Evolutionary conservation across 37 sponge, comb jelly and placozoan genomes (phyloP), one percentile per base, ranked within the genome.

Genomic region (Halichondria panicea): DNA sequence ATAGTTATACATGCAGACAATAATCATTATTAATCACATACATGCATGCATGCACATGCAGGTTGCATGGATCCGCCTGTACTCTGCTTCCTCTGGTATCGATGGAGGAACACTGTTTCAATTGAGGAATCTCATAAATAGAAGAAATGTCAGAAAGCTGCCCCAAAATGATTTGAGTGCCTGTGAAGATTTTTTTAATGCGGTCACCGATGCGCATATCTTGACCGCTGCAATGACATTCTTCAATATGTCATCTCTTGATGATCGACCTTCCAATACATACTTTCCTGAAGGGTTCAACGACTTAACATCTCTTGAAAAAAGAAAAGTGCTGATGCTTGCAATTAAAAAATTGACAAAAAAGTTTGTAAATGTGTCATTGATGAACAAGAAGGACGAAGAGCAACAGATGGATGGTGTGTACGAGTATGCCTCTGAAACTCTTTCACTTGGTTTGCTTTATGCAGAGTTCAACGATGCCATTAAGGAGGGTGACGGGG

Each of bases 51-150:
- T n/a, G n/a, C n/a, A n/a, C n/a, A n/a, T n/a, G n/a, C n/a, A 76
- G 74, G 63, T 81, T 50, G 75, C 59, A 15, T 78, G 75, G 66
- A 30, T 42, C 21, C 36, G 75, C 15, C 24, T 65, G 66, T 74
- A 82, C 64, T 36, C 39, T 82, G 74, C 63, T 34, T 34, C 84
- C 76, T 55, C 61, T 7, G 58, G 25, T 13, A 43, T 53, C 30
- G 81, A 80, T 56, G 50, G 63, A 19, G 81, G 71, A 1, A 80
- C 71, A 25, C 27, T 83, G 75, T 83, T 36, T 39, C 84, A 83
- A 39, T 50, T 83, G 39, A 24, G 76, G 38, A 83, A 76, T 69
- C 25, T 83, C 24, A 66, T 83, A 1, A 67, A 83, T 59, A 63
- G 84, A 39, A 30, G 76, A 2, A 83, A 83, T 37, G 84, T 83